Evolutionary conservation across 2,888 invertebrate species (phyloP), one percentile per base, ranked within the genome.

Genomic region (Cotesia congregata): DNA sequence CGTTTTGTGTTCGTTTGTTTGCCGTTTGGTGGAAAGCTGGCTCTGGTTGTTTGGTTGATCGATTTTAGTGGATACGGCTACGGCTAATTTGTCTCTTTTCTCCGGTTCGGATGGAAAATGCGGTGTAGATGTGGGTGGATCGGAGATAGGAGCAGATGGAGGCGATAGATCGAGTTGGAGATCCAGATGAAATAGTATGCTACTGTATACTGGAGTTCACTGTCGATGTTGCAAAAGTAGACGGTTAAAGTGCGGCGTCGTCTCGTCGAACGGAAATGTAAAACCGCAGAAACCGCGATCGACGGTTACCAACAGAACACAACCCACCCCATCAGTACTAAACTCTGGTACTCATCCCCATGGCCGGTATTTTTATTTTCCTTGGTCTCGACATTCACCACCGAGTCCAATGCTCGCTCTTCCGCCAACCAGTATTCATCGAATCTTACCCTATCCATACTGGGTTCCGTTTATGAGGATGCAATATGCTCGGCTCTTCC

Each of bases 181-280:
- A 30, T 30, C 30, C 30, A 30, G 3, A 30, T 30, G 30, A 30
- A 30, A 30, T 30, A 30, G 30, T 30, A 30, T 30, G 30, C 30
- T 30, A 30, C 30, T 30, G 30, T 30, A 30, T 30, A 30, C 30
- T 30, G 30, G 30, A 30, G 30, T 30, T 30, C 30, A 30, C 30
- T 30, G 30, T 30, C 30, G 30, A 30, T 30, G 30, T 30, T 30
- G 30, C 7, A 50, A 41, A 41, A 17, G 59, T 7, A 40, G 15
- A 62, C 17, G 64, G 15, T 50, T 72, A 41, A 64, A 72, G 30
- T 20, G 61, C 38, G 71, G 76, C 78, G 82, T 81, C 83, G 83
- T 83, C 83, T 84, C 82, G 81, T 79, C 83, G 78, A 79, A 79
- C 83, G 85, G 84, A 84, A 84, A 80, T 84, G 83, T 85, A 83